Evolutionary conservation across 2,888 invertebrate genomes (phyloP).

Genomic region (Euzetes globulus): DNA sequence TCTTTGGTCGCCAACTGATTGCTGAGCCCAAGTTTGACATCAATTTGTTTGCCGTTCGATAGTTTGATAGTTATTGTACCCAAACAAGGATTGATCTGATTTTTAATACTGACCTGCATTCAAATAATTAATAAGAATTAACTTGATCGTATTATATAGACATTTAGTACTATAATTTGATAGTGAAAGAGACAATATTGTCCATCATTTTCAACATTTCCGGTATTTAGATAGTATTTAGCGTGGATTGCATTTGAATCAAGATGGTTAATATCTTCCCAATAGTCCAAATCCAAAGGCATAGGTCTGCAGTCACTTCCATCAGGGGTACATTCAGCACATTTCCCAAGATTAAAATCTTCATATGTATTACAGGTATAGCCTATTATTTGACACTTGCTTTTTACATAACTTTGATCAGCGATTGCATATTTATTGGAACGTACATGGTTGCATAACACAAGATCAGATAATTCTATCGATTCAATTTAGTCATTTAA

Average conservation of each 20-base stretch:
- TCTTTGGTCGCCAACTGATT: neutral
- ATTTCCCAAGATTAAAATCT: slow-evolving; percentile 23
- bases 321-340: slow-evolving; percentile 11
- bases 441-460: slow-evolving; percentile 4
- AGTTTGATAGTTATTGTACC: neutral
- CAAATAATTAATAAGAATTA: neutral
- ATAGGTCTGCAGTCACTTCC: neutral
- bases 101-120: too few species aligned
- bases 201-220: neutral
- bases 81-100: too few species aligned
- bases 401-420: neutral
- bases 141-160: neutral
- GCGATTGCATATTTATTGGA: neutral
- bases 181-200: neutral
- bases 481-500: too few species aligned
- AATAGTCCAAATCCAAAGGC: neutral
- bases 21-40: neutral
- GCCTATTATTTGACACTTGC: slow-evolving; percentile 9
- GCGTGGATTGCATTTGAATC: neutral
- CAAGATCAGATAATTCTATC: too few species aligned
- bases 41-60: neutral
- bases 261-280: neutral
- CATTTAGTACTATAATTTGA: neutral
- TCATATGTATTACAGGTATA: slow-evolving; percentile 8
- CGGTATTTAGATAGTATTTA: neutral